These are phyloP conservation scores for Horisme vitalbata DNA, from an alignment of 2,888 invertebrate genomes.

Conservation along the genomic window DNA sequence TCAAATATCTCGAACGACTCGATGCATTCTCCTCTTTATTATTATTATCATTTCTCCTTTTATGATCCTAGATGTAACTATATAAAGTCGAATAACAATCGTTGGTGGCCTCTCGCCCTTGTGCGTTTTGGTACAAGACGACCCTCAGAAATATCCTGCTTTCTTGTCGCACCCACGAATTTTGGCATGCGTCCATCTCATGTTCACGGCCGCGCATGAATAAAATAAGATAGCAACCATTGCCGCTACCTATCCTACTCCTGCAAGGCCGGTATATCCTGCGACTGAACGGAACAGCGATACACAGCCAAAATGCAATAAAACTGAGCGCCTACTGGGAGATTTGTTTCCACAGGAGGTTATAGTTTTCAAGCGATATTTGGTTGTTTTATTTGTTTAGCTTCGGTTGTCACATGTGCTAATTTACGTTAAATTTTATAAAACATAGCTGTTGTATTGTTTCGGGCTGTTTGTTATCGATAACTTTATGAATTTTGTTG, in stretches of 20 bases:
- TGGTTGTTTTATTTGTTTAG: slow-evolving; percentile 61
- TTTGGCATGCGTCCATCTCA: slow-evolving; percentile 54
- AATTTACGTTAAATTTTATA: slow-evolving; percentile 50
- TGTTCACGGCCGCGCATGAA: slow-evolving; percentile 57
- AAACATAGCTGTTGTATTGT: slow-evolving; percentile 22
- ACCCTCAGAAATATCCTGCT: slow-evolving; percentile 49
- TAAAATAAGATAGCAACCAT: slow-evolving; percentile 67
- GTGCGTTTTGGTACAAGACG: slow-evolving; percentile 63
- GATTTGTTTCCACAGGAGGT: slow-evolving; percentile 58
- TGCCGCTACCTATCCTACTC: slow-evolving; percentile 61
- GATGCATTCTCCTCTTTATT: slow-evolving; percentile 63
- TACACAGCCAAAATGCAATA: slow-evolving; percentile 64
- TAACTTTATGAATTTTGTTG: no score
- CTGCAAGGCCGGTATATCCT: slow-evolving; percentile 30
- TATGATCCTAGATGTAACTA: slow-evolving; percentile 37
- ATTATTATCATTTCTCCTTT: slow-evolving; percentile 39
- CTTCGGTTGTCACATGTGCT: slow-evolving; percentile 56
- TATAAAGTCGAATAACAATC: slow-evolving; percentile 64
- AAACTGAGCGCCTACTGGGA: slow-evolving; percentile 62
- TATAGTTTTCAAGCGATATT: slow-evolving; percentile 48
- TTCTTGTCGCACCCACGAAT: slow-evolving; percentile 57
- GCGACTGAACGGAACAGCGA: slow-evolving; percentile 50
- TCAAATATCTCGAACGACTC: slow-evolving; percentile 54
- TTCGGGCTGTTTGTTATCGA: slow-evolving; percentile 37
- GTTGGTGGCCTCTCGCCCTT: slow-evolving; percentile 61